phyloP scores from a whole-genome alignment of 2,888 invertebrate species.

The Catocala sponsa region DNA sequence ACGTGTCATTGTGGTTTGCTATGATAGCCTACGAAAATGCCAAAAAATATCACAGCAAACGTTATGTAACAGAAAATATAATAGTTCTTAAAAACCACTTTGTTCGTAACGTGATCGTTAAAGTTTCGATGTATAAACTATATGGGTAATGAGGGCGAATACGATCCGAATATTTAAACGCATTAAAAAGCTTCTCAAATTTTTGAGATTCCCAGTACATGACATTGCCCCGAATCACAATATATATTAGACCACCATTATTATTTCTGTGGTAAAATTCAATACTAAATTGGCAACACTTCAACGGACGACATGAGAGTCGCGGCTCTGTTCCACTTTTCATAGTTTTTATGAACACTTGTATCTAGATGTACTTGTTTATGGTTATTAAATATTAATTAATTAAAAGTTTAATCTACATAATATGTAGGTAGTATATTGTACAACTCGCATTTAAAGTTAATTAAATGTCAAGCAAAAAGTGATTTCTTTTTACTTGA shows the following conservation, averaged over 20 bases:
- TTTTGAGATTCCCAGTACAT: slow-evolving; percentile 18
- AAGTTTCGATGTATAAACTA: too few relatives aligned
- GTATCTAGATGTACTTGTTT: slow-evolving; percentile 9
- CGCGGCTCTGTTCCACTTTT: slow-evolving; percentile 30
- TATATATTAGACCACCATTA: not conserved
- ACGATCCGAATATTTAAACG: slow-evolving; percentile 18
- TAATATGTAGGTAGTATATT: not conserved
- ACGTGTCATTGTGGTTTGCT: too few relatives aligned
- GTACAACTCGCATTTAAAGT: not conserved
- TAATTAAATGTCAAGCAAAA: not conserved
- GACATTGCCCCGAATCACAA: slow-evolving; percentile 27
- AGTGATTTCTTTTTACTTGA: not conserved
- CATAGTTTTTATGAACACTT: slow-evolving; percentile 13
- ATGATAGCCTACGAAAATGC: too few relatives aligned
- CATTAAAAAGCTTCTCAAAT: slow-evolving; percentile 23
- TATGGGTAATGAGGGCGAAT: slow-evolving; percentile 17
- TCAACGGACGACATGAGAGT: slow-evolving; percentile 32
- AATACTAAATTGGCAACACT: slow-evolving; percentile 45
- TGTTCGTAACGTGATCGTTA: too few relatives aligned
- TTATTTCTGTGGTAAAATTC: slow-evolving; percentile 23
- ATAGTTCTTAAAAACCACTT: not conserved
- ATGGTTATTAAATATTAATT: slow-evolving; percentile 4
- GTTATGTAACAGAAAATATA: too few relatives aligned
- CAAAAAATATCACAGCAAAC: too few relatives aligned
- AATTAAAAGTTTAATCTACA: not conserved